Conservation (phyloP, 2,113 vertebrate genomes). For the Salvator merianae region DNA sequence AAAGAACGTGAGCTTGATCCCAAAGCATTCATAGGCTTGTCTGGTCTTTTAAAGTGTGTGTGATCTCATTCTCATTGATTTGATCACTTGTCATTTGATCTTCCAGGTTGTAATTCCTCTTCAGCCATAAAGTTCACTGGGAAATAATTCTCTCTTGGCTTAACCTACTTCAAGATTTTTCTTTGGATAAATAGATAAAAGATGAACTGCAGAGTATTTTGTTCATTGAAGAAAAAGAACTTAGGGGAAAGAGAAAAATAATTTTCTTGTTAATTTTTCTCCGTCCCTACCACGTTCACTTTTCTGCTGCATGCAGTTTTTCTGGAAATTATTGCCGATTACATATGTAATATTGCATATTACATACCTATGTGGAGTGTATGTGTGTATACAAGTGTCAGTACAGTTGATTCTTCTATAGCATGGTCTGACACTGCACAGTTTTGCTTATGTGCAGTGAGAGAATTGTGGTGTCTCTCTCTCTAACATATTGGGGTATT, state of each 20-base stretch:
- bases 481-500: no score
- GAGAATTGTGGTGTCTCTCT: no score
- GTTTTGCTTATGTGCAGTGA: no score
- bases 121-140: not conserved
- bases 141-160: not conserved
- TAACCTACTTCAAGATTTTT: not conserved
- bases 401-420: not conserved
- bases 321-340: not conserved
- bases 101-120: not conserved
- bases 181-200: not conserved
- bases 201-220: not conserved
- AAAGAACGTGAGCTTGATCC: not conserved
- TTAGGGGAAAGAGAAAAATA: not conserved
- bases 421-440: no score
- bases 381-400: not conserved
- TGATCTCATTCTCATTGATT: not conserved
- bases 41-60: not conserved
- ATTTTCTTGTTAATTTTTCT: conserved; percentile 47
- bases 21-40: not conserved
- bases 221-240: not conserved
- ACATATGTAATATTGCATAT: no score
- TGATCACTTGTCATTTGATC: conserved; percentile 9
- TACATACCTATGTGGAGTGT: not conserved
- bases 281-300: conserved; percentile 34
- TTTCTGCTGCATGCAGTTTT: conserved; percentile 38